Evolutionary conservation across 2,888 invertebrate genomes (phyloP), one percentile per base, ranked within the genome.

Genomic region (Cephus pygmeus): DNA sequence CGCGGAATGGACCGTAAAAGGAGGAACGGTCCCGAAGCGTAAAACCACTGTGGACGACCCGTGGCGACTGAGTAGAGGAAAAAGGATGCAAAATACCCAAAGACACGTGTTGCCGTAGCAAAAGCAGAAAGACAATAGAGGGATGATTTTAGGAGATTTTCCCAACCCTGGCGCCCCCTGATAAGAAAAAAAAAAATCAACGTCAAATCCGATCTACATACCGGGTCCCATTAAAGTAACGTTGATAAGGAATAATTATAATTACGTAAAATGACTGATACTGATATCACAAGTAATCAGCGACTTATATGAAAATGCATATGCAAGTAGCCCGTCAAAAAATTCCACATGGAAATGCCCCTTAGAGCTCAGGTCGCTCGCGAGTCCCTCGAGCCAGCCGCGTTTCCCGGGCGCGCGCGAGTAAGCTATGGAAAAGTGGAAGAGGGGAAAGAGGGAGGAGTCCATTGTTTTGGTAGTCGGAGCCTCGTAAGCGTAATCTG

Each of bases 1-100:
- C 82, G 82, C 78, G 82, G 83, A 84, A 83, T 84, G 82, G 83
- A 78, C 79, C 80, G 79, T 78, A 77, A 81, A 82, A 30, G 31
- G 11, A 31, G 2, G 31, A 23, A 56, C 15, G 15, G 23, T 56
- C 56, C 31, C 31, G 71, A 30, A 71, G 31, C 71, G 11, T 71
- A 71, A 71, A 71, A 9, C 4, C 71, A 31, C 31, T 12, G 15
- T 9, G 23, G 2, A 40, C 0, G 6, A 56, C 15, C 6, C 2
- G 12, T 12, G 11, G 31, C 71, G 36, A 36, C 36, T 12, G 36
- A 12, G 31, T 71, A 1, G 12, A 12, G 9, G 23, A 31, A 31
- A 31, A 23, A 31, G 31, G 31, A 33, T n/a, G 3, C 1, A 71
- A 71, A 12, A 30, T 71, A 4, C 12, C 12, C 31, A 15, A 33